These are phyloP conservation scores for Notospermus geniculatus DNA, from an alignment of 1,140 invertebrate genomes.

Conservation along the genomic window DNA sequence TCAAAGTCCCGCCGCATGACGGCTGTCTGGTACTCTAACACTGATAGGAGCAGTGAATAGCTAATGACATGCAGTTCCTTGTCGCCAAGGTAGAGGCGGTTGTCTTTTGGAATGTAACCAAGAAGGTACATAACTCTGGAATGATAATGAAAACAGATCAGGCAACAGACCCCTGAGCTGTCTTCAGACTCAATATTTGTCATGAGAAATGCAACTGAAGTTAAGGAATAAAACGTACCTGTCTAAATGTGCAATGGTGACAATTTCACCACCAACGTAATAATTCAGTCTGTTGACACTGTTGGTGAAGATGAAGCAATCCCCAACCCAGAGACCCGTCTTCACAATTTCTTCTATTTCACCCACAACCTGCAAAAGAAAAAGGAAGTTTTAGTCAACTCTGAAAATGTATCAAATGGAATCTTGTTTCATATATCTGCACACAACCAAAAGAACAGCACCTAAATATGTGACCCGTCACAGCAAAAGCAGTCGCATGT, in stretches of 20 bases:
- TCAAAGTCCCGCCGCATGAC: slow-evolving; percentile 98
- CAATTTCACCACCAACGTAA: slow-evolving; percentile 98
- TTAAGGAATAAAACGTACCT: slow-evolving; percentile 57
- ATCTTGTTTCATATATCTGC: background rate
- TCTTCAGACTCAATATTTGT: no score
- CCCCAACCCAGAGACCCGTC: slow-evolving; percentile 97
- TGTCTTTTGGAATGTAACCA: slow-evolving; percentile 96
- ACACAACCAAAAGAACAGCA: background rate
- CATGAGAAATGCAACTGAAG: no score
- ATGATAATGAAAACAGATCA: slow-evolving; percentile 16
- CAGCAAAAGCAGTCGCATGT: no score
- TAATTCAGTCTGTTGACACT: slow-evolving; percentile 96
- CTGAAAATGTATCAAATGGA: no score
- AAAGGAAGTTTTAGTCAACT: background rate
- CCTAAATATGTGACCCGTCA: no score
- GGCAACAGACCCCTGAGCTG: no score
- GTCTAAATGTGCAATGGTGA: slow-evolving; percentile 96
- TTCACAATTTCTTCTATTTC: slow-evolving; percentile 92
- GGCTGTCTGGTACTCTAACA: slow-evolving; percentile 98
- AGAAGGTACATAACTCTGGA: slow-evolving; percentile 78
- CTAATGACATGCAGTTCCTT: slow-evolving; percentile 97
- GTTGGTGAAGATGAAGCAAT: slow-evolving; percentile 99
- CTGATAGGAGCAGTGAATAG: slow-evolving; percentile 77
- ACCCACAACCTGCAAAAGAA: slow-evolving; percentile 67
- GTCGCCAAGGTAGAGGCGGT: slow-evolving; percentile 93